Conservation (phyloP, 2,888 invertebrate species). For the Lagria hirta region DNA sequence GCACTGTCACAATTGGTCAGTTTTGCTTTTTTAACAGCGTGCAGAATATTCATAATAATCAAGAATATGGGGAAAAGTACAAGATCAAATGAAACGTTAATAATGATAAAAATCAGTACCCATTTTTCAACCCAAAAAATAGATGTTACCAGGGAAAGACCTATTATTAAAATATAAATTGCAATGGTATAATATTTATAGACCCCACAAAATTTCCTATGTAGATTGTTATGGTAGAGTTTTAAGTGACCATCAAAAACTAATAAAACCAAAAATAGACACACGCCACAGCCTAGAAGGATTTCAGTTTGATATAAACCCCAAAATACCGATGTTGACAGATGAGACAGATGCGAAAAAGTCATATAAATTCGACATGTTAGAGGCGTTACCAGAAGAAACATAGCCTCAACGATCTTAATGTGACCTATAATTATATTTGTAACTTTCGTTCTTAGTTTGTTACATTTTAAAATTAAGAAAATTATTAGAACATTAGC, state of each 20-base stretch:
- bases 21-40: conserved; percentile 5
- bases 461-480: conserved; percentile 2
- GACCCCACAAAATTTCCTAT: conserved; percentile 12
- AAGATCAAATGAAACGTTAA: conserved; percentile 1
- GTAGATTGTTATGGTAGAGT: conserved; percentile 5
- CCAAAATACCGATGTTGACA: conserved; percentile 9
- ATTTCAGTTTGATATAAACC: conserved; percentile 6
- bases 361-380: not conserved
- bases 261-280: conserved; percentile 9
- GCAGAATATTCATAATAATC: conserved; percentile 16
- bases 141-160: too few species aligned
- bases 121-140: too few species aligned
- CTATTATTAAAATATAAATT: conserved; percentile 10
- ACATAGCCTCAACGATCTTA: conserved; percentile 7
- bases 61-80: conserved; percentile 5
- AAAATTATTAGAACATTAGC: conserved; percentile 4
- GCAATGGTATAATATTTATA: conserved; percentile 9
- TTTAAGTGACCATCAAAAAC: conserved; percentile 13
- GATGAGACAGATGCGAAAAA: too few species aligned
- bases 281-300: not conserved
- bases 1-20: not conserved
- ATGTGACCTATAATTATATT: conserved; percentile 7
- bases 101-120: too few species aligned
- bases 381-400: conserved; percentile 3
- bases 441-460: not conserved